Evolutionary conservation across 2,113 vertebrate species (phyloP), one percentile per base, ranked within the genome.

Genomic region (Clupea harengus): DNA sequence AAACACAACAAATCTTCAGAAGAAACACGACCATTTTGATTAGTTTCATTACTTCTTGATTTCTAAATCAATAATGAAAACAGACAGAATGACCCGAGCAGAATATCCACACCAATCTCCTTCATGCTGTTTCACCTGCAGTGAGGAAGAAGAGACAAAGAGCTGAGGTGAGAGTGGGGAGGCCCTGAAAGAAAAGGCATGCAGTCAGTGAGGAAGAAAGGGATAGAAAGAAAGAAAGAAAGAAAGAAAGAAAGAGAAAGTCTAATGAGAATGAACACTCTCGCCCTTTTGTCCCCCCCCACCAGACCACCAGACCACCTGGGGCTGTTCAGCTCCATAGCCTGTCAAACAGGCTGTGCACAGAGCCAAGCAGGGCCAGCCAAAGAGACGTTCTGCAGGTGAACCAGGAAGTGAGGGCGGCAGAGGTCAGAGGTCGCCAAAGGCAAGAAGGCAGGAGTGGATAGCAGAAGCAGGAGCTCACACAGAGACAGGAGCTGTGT

Each of bases 401-500:
- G n/a, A 25, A 72, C 64, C 64, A 6, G 25, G 25, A 67, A 84
- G 83, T 78, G 67, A 50, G 10, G 60, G 6, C 91, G 89, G 80
- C 28, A 81, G 84, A 25, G 81, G 89, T 90, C 87, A 88, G 82
- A 91, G 89, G 88, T 72, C 54, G 75, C 64, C n/a, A 32, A 13
- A 28, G 64, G n/a, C 64, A 28, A 25, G 28, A 9, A 72, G 64
- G n/a, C 39, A 39, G 39, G 1, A 32, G 64, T 17, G 13, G 18
- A 54, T 3, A 20, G 54, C 32, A 60, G 13, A 82, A 10, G 64
- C 82, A 39, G 6, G 32, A 44, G 4, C 50, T 17, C 18, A 13
- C 17, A 32, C 49, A 57, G 39, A 64, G 57, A 45, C 25, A 50
- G 32, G 64, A 28, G 25, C 10, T 72, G 25, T 72, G 28, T 64